phyloP scores from a whole-genome alignment of 2,113 vertebrate species.

The Muntiacus reevesi region DNA sequence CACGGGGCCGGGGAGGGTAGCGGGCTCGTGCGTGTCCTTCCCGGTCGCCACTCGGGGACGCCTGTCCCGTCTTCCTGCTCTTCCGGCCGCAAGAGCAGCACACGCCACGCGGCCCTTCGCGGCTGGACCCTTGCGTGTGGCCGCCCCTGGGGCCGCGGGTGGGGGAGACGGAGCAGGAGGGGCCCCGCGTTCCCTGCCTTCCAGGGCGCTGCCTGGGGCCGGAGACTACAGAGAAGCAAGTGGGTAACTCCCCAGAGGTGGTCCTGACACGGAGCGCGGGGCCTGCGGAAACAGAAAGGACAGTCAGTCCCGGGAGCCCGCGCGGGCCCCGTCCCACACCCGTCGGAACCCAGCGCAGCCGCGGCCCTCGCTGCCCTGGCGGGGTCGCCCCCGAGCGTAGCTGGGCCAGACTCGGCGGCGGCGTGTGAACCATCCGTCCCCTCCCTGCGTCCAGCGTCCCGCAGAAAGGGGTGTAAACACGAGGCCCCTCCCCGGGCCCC shows the following conservation, averaged over 20 bases:
- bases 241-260: slow-evolving; percentile 87
- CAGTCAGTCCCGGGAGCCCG: not conserved
- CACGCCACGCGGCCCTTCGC: slow-evolving; percentile 73
- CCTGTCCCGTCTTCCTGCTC: not conserved
- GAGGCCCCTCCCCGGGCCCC: no score
- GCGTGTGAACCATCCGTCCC: fast-evolving
- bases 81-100: not conserved
- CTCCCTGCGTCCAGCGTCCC: fast-evolving
- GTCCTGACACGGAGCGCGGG: slow-evolving; percentile 80
- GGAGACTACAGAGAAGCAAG: slow-evolving; percentile 85
- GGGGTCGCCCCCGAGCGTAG: not conserved
- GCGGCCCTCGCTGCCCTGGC: not conserved
- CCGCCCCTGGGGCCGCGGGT: slow-evolving; percentile 81
- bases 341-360: no score
- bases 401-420: not conserved
- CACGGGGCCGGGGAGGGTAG: no score
- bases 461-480: no score
- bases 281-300: slow-evolving; percentile 79
- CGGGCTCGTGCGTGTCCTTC: not conserved
- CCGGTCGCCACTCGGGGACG: not conserved
- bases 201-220: slow-evolving; percentile 74
- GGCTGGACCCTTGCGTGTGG: slow-evolving; percentile 81
- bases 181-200: slow-evolving; percentile 82
- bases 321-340: not conserved
- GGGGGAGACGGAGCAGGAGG: not conserved